Evolutionary conservation across 2,888 invertebrate species (phyloP), one percentile per base, ranked within the genome.

Genomic region (Theretra japonica): DNA sequence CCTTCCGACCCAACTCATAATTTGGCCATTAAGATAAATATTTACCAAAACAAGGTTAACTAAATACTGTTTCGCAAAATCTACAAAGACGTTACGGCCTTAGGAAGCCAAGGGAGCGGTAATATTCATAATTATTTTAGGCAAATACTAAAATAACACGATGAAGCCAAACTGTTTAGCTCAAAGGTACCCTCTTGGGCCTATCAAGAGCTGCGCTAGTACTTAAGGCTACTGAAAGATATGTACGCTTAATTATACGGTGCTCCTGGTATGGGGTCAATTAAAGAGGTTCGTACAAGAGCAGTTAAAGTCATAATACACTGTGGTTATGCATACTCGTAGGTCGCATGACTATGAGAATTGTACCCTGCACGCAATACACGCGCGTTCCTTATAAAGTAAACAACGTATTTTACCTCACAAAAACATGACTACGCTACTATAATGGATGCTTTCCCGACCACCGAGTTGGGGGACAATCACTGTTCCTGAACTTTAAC

Each of bases 321-420:
- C 21, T 30, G 30, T 65, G 33, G 17, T 28, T 62, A 62, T 62
- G 30, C 60, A 62, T 70, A 21, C 21, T n/a, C 15, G 30, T 17
- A 23, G 30, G 28, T 70, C 33, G 70, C 70, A 70, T 70, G 62
- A 65, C 70, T 62, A 41, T 17, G 56, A 33, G n/a, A n/a, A 23
- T 56, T 65, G 56, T 65, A 56, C 23, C 41, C 17, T 70, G 23
- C 70, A 70, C 33, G 41, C 33, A 33, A 65, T 60, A 50, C 56
- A 70, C 56, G 25, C 25, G 25, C 41, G 33, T 15, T 65, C 60
- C 50, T 70, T 62, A 60, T 53, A 30, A 62, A 50, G 15, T 28
- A 60, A 62, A 62, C 60, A 70, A 28, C 28, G 28, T 53, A 59
- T 70, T 53, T 62, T 30, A 21, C 30, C 60, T 30, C 17, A 28